Evolutionary conservation across 2,888 invertebrate genomes (phyloP).

Genomic region (Lumbricus terrestris): DNA sequence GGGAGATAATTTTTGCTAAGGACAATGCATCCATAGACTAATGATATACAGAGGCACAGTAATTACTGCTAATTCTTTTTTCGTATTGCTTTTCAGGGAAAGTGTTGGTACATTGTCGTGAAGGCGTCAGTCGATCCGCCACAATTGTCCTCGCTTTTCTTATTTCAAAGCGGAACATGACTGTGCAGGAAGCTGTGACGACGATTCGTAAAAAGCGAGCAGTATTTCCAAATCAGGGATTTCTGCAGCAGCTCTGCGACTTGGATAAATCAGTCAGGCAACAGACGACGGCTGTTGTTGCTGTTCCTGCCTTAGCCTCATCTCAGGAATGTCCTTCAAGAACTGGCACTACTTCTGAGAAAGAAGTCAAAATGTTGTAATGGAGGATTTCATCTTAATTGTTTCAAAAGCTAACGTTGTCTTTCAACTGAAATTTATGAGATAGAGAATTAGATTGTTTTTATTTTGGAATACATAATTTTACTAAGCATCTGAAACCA

Average conservation of each 20-base stretch:
- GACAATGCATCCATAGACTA: neutral
- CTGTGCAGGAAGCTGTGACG: neutral
- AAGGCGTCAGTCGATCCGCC: neutral
- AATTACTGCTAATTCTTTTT: neutral
- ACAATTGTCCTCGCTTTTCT: neutral
- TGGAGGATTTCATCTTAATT: neutral
- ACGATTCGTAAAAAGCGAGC: neutral
- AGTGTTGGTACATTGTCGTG: neutral
- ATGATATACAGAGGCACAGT: neutral
- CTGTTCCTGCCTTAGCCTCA: neutral
- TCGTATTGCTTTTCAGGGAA: neutral
- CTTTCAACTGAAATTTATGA: neutral
- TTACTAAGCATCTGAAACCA: neutral
- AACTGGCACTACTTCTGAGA: neutral
- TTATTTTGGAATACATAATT: neutral
- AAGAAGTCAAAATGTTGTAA: neutral
- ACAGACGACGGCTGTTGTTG: neutral
- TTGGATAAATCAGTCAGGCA: conserved; percentile 3
- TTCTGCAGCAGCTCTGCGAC: neutral
- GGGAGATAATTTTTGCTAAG: neutral
- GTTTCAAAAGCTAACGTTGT: neutral
- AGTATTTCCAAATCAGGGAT: neutral
- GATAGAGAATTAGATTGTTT: neutral
- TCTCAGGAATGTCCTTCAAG: neutral
- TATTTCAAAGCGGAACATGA: neutral